Percentiles rank a stretch among this genome's conserved stretches.
Evolutionary conservation across 2,888 invertebrate species (phyloP).

Genomic region (Trichogramma dendrolimi): DNA sequence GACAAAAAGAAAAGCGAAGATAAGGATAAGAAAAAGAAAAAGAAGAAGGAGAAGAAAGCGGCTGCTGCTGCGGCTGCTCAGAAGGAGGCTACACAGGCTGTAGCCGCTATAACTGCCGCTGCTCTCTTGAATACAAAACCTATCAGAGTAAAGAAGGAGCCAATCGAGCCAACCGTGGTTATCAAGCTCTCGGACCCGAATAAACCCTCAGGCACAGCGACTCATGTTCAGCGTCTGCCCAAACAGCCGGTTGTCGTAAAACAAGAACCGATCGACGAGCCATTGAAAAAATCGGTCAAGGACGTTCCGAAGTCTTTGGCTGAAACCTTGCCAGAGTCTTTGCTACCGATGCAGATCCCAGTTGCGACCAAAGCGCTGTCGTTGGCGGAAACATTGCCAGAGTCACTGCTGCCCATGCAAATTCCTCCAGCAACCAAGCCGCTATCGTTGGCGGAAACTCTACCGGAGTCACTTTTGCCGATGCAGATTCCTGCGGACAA

Average conservation of each 20-base stretch:
- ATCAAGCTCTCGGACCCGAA: background rate
- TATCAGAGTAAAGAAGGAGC: slow-evolving; percentile 25
- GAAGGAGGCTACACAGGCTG: slow-evolving; percentile 12
- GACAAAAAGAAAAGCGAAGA: slow-evolving; percentile 58
- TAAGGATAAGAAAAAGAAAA: slow-evolving; percentile 57
- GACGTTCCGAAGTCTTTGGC: background rate
- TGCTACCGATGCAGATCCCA: background rate
- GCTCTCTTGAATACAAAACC: slow-evolving; percentile 1
- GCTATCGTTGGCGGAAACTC: background rate
- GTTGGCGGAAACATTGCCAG: slow-evolving; percentile 39
- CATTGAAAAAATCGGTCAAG: too few species aligned
- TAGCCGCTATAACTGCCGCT: background rate
- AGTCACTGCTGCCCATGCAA: slow-evolving; percentile 4
- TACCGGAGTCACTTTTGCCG: too few species aligned
- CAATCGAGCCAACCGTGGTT: background rate
- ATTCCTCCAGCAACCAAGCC: background rate
- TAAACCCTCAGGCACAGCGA: background rate
- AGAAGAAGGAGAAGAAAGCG: slow-evolving; percentile 46
- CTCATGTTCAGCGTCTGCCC: too few species aligned
- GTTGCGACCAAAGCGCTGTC: slow-evolving; percentile 32
- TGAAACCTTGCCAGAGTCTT: background rate
- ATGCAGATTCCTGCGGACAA: too few species aligned
- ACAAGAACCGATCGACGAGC: slow-evolving; percentile 13
- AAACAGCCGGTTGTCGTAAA: background rate
- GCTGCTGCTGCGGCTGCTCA: slow-evolving; percentile 19